phyloP scores from a whole-genome alignment of 2,888 invertebrate genomes.

The Trisateles emortualis region DNA sequence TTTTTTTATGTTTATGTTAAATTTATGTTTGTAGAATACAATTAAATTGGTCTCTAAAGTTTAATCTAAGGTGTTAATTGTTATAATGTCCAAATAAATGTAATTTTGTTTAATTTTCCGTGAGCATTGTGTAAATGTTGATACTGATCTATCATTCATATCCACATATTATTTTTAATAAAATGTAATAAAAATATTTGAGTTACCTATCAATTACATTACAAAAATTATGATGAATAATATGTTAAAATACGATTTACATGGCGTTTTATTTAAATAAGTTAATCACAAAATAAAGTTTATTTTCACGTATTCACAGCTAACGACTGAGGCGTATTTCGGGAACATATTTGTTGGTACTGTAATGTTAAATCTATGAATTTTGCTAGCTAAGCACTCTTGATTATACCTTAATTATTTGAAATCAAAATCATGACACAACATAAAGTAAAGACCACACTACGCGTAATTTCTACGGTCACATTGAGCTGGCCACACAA shows the following conservation, averaged over 20 bases:
- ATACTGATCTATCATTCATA: too few relatives aligned
- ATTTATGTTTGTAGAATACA: neutral
- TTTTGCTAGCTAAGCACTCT: slow-evolving; percentile 44
- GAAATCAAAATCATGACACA: slow-evolving; percentile 6
- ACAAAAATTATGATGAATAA: slow-evolving; percentile 40
- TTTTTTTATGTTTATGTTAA: too few relatives aligned
- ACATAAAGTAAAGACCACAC: slow-evolving; percentile 21
- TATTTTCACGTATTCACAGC: slow-evolving; percentile 27
- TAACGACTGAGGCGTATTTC: slow-evolving; percentile 17
- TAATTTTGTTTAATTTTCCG: too few relatives aligned
- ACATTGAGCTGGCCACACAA: slow-evolving; percentile 32
- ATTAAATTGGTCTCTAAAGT: neutral
- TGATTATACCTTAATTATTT: slow-evolving; percentile 12
- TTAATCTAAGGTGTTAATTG: too few relatives aligned
- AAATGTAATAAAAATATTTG: slow-evolving; percentile 35
- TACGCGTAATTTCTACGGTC: slow-evolving; percentile 20
- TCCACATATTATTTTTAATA: neutral
- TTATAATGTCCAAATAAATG: too few relatives aligned
- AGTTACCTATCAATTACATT: slow-evolving; percentile 41
- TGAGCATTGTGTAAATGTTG: too few relatives aligned
- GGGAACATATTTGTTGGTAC: slow-evolving; percentile 21
- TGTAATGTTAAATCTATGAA: slow-evolving; percentile 37
- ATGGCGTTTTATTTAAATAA: slow-evolving; percentile 39
- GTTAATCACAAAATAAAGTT: slow-evolving; percentile 40
- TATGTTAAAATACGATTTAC: slow-evolving; percentile 41